These are phyloP conservation scores for Magallana ariakensis DNA, from an alignment of 1,140 invertebrate genomes.

Conservation along the genomic window DNA sequence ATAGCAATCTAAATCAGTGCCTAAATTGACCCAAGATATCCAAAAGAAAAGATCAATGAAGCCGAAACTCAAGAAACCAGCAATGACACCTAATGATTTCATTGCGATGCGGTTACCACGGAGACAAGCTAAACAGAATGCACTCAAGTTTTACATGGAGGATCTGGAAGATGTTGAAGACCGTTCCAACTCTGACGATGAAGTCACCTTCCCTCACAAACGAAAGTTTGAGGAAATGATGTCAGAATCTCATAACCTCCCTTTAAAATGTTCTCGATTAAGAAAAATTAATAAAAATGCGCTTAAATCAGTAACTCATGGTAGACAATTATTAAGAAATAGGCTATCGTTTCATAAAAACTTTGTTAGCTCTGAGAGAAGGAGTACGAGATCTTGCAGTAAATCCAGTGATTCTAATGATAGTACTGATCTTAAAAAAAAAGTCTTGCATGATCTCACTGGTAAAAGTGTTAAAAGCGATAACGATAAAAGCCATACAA, in stretches of 20 bases:
- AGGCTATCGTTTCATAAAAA: conserved; percentile 21
- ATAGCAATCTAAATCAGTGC: neutral
- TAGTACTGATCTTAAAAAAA: conserved; percentile 10
- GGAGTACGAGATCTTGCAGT: conserved; percentile 13
- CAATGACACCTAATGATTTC: conserved; percentile 36
- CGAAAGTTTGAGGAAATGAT: conserved; percentile 29
- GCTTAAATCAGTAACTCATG: conserved; percentile 42
- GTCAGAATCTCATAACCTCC: conserved; percentile 15
- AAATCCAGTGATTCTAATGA: conserved; percentile 1
- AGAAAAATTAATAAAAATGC: conserved; percentile 44
- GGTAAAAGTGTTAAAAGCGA: neutral
- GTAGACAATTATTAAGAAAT: conserved; percentile 38
- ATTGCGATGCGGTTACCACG: conserved; percentile 53
- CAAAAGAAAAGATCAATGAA: neutral
- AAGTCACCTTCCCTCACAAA: conserved; percentile 31
- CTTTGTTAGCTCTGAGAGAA: conserved; percentile 24
- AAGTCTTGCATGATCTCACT: neutral
- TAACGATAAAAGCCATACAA: conserved; percentile 8
- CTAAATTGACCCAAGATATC: neutral
- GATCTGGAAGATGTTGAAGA: conserved; percentile 46
- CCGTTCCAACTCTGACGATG: conserved; percentile 6
- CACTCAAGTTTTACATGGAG: conserved; percentile 48
- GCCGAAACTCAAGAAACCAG: conserved; percentile 4
- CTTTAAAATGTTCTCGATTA: conserved; percentile 45
- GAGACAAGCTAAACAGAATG: conserved; percentile 51